Conservation (phyloP, 2,797 vertebrate species). For the Miichthys miiuy region DNA sequence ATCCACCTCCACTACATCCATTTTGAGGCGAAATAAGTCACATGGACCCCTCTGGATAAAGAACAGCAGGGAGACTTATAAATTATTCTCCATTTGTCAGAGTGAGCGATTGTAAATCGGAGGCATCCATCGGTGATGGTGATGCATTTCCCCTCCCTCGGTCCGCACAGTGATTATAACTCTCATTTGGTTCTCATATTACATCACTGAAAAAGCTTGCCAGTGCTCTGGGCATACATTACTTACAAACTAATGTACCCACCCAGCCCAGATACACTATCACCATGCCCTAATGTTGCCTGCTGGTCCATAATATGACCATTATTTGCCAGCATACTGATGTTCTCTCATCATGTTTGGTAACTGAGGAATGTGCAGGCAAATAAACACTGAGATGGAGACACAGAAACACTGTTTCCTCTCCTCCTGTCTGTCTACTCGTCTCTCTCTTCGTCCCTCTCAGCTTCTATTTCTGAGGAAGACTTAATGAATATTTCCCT, state of each 20-base stretch:
- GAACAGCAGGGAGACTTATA: conserved; percentile 44
- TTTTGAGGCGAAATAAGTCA: conserved; percentile 29
- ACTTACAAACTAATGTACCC: conserved; percentile 74
- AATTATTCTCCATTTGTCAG: conserved; percentile 68
- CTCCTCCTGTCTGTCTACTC: conserved; percentile 10
- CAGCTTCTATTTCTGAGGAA: conserved; percentile 57
- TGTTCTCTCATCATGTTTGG: conserved; percentile 64
- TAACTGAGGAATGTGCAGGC: conserved; percentile 52
- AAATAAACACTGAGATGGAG: conserved; percentile 47
- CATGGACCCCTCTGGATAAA: conserved; percentile 21
- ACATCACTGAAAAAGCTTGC: conserved; percentile 66
- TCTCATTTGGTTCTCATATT: conserved; percentile 75
- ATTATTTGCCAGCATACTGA: conserved; percentile 66
- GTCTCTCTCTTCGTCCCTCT: conserved; percentile 23
- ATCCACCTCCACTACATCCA: conserved; percentile 8
- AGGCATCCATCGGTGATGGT: conserved; percentile 58
- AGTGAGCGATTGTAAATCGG: conserved; percentile 62
- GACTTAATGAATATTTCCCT: conserved; percentile 85
- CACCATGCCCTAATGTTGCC: conserved; percentile 55
- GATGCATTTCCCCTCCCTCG: conserved; percentile 65
- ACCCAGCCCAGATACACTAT: conserved; percentile 54
- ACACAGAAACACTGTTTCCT: conserved; percentile 25
- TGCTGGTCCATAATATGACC: conserved; percentile 60
- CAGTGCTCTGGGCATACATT: conserved; percentile 65
- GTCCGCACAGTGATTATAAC: conserved; percentile 63